Base-by-base conservation (phyloP, 2,888 invertebrate species). In the Pachymerium ferrugineum region DNA sequence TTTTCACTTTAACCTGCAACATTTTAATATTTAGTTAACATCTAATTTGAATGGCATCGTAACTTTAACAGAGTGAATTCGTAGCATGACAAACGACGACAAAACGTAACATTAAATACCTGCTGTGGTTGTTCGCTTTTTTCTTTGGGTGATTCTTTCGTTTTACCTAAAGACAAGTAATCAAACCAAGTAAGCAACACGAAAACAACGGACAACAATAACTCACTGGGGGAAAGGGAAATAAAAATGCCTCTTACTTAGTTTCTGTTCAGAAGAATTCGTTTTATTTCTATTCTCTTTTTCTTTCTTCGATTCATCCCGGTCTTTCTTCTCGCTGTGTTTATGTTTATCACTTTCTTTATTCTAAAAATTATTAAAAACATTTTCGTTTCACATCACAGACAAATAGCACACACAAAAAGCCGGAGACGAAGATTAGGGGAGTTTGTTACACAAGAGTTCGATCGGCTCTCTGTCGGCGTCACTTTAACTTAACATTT, bases 1-100 rank as follows among this genome's bases (percentile, higher is more conserved):
- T 83, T 78, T 87, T 85, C 25, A 78, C 5, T 54, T 54, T 54
- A 12, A 54, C 54, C 54, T 54, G 28, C 3, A n/a, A n/a, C n/a
- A n/a, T n/a, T n/a, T n/a, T n/a, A n/a, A n/a, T n/a, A n/a, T n/a
- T n/a, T n/a, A n/a, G n/a, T n/a, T n/a, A n/a, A n/a, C n/a, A n/a
- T n/a, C n/a, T n/a, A n/a, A n/a, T n/a, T n/a, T n/a, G n/a, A n/a
- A n/a, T n/a, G n/a, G n/a, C n/a, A n/a, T n/a, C n/a, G n/a, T n/a
- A n/a, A n/a, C n/a, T n/a, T n/a, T n/a, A n/a, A n/a, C n/a, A n/a
- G n/a, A n/a, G n/a, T n/a, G n/a, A n/a, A n/a, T n/a, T n/a, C n/a
- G n/a, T n/a, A n/a, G n/a, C n/a, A n/a, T n/a, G n/a, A n/a, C n/a
- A n/a, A n/a, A n/a, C n/a, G n/a, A n/a, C n/a, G n/a, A n/a, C n/a